Evolutionary conservation across 1,140 invertebrate species (phyloP), one percentile per base, ranked within the genome.

Genomic region (Trichoplusia ni): DNA sequence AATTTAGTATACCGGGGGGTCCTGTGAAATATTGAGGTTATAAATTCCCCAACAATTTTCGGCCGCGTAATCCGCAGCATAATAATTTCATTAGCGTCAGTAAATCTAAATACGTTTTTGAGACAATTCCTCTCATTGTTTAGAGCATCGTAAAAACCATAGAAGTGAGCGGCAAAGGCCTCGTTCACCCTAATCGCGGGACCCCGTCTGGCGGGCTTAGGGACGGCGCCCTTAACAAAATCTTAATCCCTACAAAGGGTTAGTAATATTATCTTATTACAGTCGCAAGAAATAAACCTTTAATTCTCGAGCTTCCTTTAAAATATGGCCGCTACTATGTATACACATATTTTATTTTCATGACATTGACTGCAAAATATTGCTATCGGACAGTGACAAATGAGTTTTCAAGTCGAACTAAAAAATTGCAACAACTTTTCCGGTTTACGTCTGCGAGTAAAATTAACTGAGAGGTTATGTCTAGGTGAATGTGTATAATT

Each of bases 211-310:
- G 75, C 69, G 66, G 74, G 77, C 77, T 82, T 70, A 78, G 56
- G 71, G 66, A 66, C 64, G 64, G 75, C 75, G 75, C 86, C 86
- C 86, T 89, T 87, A 90, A 88, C 85, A 87, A 86, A 88, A 90
- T 90, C 87, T 90, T 88, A 90, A 88, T 90, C 84, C 81, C 79
- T 79, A 87, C 84, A 90, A 90, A 90, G 87, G 87, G 85, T 90
- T 90, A 90, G 71, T 77, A 85, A 86, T 87, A 88, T 90, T 86
- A 88, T 88, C 87, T 88, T 87, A 88, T 88, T 87, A 87, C 76
- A 79, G 77, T 82, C 77, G 66, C 81, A 89, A 89, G 86, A 87
- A 86, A 81, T 85, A 82, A 82, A 78, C 79, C 83, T 77, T 83
- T 89, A 86, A 86, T 84, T 83, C 81, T 64, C 59, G 69, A 58